Evolutionary conservation across 2,113 vertebrate genomes (phyloP).

Genomic region (Nansenia antarctica): DNA sequence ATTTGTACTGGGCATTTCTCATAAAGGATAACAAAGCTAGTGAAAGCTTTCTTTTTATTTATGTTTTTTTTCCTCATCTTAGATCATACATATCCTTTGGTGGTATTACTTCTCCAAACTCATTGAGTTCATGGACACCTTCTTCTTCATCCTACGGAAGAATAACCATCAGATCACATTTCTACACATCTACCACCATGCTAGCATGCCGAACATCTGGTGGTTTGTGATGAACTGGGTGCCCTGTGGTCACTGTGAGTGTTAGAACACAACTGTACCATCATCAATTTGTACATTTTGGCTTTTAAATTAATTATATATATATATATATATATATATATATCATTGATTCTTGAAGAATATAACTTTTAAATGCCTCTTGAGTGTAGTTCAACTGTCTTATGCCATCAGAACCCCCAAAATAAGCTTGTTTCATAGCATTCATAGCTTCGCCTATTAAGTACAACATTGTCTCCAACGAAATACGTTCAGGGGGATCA

Average conservation of each 20-base stretch:
- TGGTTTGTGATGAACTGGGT: constrained; percentile 99
- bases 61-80: constrained; percentile 1
- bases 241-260: constrained; percentile 97
- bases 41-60: constrained; percentile 1
- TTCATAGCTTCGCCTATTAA: too few relatives aligned
- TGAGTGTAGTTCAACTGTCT: too few relatives aligned
- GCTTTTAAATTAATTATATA: too few relatives aligned
- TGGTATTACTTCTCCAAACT: constrained; percentile 99
- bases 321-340: too few relatives aligned
- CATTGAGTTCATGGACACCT: constrained; percentile 98
- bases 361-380: too few relatives aligned
- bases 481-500: too few relatives aligned
- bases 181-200: constrained; percentile 94
- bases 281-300: too few relatives aligned
- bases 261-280: constrained; percentile 25
- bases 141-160: constrained; percentile 97
- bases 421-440: too few relatives aligned
- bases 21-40: neutral
- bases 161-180: constrained; percentile 96
- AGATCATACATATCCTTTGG: constrained; percentile 92
- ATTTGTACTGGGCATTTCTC: neutral
- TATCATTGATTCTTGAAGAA: too few relatives aligned
- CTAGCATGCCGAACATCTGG: constrained; percentile 96
- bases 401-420: too few relatives aligned
- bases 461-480: too few relatives aligned